Evolutionary conservation across 2,888 invertebrate genomes (phyloP), one percentile per base, ranked within the genome.

Genomic region (Phrixothrix hirtus): DNA sequence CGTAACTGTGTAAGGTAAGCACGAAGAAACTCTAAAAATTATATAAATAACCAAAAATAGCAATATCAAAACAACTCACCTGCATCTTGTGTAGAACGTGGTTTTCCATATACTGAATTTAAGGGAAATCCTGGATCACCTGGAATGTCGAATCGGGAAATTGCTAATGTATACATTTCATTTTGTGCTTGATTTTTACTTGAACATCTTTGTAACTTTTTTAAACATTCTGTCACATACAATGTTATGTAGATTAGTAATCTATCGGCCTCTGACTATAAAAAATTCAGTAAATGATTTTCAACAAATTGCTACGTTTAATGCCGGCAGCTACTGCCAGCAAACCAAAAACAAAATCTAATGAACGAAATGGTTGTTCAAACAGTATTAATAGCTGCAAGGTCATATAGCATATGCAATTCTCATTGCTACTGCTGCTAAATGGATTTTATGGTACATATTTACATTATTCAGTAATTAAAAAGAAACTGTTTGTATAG

Each of bases 211-310:
- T 96, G 95, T 16, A 99, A 78, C 65, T 89, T 88, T 74, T 98
- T 97, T 57, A 99, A 78, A 70, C 99, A 99, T 76, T 99, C 99
- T 0, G 95, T 96, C 63, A 98, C 92, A 74, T 98, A 99, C 26
- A 99, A 79, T 0, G 97, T 99, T 35, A 98, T 84, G 74, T 99
- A 99, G 66, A 99, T 99, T 15, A 99, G 79, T 13, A 97, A 92
- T 68, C 99, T 83, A 75, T 99, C 99, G 6, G 95, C 88, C 76
- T 97, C 95, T 63, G 92, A 95, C 93, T 95, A 77, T 45, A 82
- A 82, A 57, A 58, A 55, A 60, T 49, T 55, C 52, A 57, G 25
- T 47, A 32, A 31, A 31, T 17, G 30, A 7, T 25, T 25, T 25
- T 7, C 5, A 25, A 25, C 25, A 6, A 9, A 27, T 27, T n/a